Base-by-base conservation (phyloP, 2,888 invertebrate genomes). In the Silvanus unidentatus region DNA sequence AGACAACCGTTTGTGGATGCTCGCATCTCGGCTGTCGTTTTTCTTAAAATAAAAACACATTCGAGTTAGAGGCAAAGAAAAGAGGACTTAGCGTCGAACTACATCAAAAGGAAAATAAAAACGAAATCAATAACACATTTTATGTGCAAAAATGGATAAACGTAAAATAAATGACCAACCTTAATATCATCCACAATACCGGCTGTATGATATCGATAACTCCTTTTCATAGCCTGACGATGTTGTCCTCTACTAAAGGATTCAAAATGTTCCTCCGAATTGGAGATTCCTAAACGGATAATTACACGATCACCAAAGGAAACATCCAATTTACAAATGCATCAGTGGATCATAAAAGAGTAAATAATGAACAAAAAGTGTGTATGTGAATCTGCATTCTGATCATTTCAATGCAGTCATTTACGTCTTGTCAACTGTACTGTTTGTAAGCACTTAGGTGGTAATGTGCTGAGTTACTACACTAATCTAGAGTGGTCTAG, bases 181-280 rank as follows among this genome's bases (percentile, higher is more conserved):
- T 72, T 72, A 45, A 80, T 73, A 62, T 80, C 79, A 62, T 82
- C 82, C 53, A 83, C 79, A 48, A 78, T 77, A 51, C 82, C 82
- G 4, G 82, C 81, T 4, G 82, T 82, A 66, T 80, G 77, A 66
- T 81, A 82, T 48, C 82, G 65, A 42, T 72, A 67, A 47, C 70
- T 65, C 51, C 77, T 66, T 63, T 75, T 75, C 62, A 75, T 71
- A 40, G 73, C 73, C 57, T 70, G 71, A 45, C 71, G 67, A 55
- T 70, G 70, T 44, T 68, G 66, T 39, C 70, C 69, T 58, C 70
- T 64, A 56, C 61, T 69, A 57, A 71, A 71, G 58, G 66, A 65
- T 55, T 69, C 68, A 57, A 60, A 62, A 55, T 64, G 60, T 46
- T 67, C 68, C 48, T 68, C 69, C 40, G 62, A 58, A 40, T 65